A percentile compares a stretch with the other conserved stretches of the same genome.
These are phyloP conservation scores for Rugalucina vietnamica DNA, from an alignment of 2,888 invertebrate genomes.

Conservation along the genomic window DNA sequence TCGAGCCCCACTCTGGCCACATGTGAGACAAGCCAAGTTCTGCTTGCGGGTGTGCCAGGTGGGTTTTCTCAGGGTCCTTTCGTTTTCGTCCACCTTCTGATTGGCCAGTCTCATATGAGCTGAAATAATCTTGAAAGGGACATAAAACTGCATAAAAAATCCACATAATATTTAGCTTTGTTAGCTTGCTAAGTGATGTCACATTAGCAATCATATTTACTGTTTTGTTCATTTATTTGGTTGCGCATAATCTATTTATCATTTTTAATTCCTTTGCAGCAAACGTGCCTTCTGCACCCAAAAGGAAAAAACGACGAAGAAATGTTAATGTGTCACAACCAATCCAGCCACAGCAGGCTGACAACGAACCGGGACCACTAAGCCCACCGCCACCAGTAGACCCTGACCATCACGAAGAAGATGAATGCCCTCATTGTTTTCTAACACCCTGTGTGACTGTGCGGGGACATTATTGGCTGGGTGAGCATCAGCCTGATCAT, in stretches of 20 bases:
- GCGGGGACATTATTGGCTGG: neutral
- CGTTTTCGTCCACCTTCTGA: no score
- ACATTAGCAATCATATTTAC: no score
- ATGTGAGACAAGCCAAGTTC: no score
- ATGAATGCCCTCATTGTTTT: neutral
- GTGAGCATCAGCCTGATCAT: neutral
- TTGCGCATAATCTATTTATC: neutral
- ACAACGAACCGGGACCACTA: neutral
- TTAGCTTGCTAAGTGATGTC: no score
- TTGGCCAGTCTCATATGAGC: no score
- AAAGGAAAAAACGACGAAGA: neutral
- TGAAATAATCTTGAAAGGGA: no score
- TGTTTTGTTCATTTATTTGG: no score
- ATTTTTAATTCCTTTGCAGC: neutral
- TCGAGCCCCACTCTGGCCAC: no score
- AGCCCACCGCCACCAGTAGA: neutral
- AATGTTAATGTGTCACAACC: neutral
- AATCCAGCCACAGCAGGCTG: neutral
- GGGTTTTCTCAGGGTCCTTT: no score
- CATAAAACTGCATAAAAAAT: no score
- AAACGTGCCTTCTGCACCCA: neutral
- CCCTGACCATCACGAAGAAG: neutral
- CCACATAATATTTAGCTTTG: no score
- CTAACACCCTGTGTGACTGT: neutral
- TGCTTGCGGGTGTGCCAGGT: no score